Evolutionary conservation across 2,113 vertebrate species (phyloP), one percentile per base, ranked within the genome.

Genomic region (Pyrgilauda ruficollis): DNA sequence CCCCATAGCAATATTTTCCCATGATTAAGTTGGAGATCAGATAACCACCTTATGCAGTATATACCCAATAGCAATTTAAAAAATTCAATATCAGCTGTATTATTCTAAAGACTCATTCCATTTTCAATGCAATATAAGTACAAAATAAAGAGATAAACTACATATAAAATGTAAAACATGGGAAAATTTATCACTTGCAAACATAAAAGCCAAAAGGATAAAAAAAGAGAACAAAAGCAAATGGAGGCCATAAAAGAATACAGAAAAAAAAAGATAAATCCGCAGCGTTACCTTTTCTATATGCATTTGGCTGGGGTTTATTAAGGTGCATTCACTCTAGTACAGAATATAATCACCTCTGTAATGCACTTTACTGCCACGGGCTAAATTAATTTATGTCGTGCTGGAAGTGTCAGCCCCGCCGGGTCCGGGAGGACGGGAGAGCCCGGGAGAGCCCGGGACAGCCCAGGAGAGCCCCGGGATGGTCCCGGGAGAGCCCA

Each of bases 61-160:
- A 96, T 96, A 93, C 87, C 97, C 95, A 94, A 97, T 53, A 97
- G 96, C 96, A 97, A 97, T 97, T 96, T 94, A 93, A 97, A 93
- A 96, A 98, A 97, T 91, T 96, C 94, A 97, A 92, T 97, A 97
- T 96, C 81, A 83, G 75, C 86, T 95, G 74, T 74, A 97, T 97
- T 97, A 96, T 97, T 98, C 95, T 97, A 97, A 96, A 96, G 90
- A 96, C 50, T 85, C 91, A 73, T 88, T 92, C 94, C 67, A 95
- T 97, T 98, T 97, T 96, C 96, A 93, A 91, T 93, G 87, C 81
- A 97, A 96, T 97, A 96, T 87, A 90, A 97, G 96, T 80, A 83
- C 77, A 93, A 97, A 97, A 97, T 98, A 97, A 98, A 97, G 93
- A 97, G 96, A 97, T 97, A 97, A 98, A 95, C 84, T 68, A 96